Percentiles rank a stretch among this genome's conserved stretches.
Conservation (phyloP, 1,140 invertebrate genomes). For the Bombus vancouverensis region DNA sequence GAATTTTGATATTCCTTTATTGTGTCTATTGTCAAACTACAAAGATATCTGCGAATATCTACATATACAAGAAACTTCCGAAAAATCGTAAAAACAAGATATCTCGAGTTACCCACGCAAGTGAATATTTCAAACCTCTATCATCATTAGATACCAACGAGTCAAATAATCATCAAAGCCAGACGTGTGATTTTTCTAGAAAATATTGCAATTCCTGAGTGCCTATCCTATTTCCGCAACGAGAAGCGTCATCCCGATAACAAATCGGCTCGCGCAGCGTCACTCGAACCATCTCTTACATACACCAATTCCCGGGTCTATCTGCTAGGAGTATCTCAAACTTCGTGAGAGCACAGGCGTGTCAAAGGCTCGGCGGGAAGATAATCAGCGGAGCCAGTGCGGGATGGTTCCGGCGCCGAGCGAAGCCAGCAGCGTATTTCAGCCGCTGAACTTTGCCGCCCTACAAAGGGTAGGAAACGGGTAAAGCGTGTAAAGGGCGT, state of each 20-base stretch:
- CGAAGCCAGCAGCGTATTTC: conserved; percentile 46
- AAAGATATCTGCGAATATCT: too few relatives aligned
- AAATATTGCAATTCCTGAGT: background rate
- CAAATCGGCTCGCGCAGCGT: background rate
- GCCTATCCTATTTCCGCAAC: background rate
- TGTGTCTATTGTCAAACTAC: too few relatives aligned
- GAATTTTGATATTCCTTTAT: too few relatives aligned
- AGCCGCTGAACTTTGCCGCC: conserved; percentile 12
- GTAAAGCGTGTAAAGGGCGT: conserved; percentile 12
- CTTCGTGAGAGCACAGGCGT: conserved; percentile 43
- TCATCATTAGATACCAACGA: background rate
- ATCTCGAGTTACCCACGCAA: background rate
- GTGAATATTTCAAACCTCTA: background rate
- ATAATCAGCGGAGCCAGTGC: conserved; percentile 49
- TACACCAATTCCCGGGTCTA: background rate
- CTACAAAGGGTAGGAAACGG: conserved; percentile 52
- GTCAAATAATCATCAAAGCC: too few relatives aligned
- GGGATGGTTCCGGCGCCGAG: conserved; percentile 61
- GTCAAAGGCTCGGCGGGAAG: conserved; percentile 45
- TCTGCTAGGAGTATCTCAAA: conserved; percentile 28
- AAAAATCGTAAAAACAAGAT: too few relatives aligned
- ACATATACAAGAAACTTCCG: too few relatives aligned
- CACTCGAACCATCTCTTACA: background rate
- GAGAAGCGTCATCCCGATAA: background rate
- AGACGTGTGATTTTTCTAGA: too few relatives aligned